Evolutionary conservation across 2,113 vertebrate genomes (phyloP), one percentile per base, ranked within the genome.

Genomic region (Percopsis transmontana): DNA sequence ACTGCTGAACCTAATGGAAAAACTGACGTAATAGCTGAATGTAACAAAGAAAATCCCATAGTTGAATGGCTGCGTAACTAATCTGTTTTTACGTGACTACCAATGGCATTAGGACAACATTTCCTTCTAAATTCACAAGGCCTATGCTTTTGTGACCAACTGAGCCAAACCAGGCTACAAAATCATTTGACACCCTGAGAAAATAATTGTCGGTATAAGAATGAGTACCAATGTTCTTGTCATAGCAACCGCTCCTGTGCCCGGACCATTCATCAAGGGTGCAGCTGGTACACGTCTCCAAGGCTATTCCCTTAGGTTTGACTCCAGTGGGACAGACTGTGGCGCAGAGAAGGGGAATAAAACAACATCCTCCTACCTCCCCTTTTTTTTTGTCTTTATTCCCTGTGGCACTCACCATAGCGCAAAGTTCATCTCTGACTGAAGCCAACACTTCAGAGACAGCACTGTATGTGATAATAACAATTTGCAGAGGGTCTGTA

Each of bases 171-270:
- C 63, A 57, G 51, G 58, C 65, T 64, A 68, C 68, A 9, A 71
- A 83, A 83, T 63, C 66, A 81, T 53, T 21, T 62, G 80, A 80
- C 45, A 72, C 10, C 70, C 62, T 15, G 67, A 69, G 18, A 80
- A 73, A 67, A 67, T 62, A 55, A 13, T 63, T 47, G 60, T 67
- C 61, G 54, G 68, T 77, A 76, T 71, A 62, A 75, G 69, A 76
- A 76, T 63, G 14, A 52, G 51, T 75, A 61, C 79, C 76, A 79
- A 61, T 50, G 1, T 61, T 71, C 75, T 58, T 55, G 81, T 70
- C 85, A 87, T 87, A 82, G 86, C 69, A 87, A 88, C 86, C 58
- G 76, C 55, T 56, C 72, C 62, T 38, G 53, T 68, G 58, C 62
- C 69, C 44, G 2, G 23, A 52, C 69, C 63, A 77, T 83, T 82